phyloP scores from a whole-genome alignment of 2,888 invertebrate species.

The Chelonus formosanus region DNA sequence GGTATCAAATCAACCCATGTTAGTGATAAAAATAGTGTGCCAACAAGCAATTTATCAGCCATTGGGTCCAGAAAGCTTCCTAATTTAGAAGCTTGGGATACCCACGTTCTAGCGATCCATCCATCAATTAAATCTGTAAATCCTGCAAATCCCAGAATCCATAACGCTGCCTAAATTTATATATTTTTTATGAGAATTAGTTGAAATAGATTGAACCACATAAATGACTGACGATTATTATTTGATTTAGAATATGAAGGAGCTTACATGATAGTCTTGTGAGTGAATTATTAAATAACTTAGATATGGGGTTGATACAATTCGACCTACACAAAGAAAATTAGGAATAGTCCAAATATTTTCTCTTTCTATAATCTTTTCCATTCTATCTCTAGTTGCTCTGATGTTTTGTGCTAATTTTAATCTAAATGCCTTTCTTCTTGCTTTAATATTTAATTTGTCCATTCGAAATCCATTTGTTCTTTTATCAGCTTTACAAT shows the following conservation, averaged over 20 bases:
- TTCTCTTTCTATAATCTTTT: constrained; percentile 83
- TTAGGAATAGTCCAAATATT: constrained; percentile 95
- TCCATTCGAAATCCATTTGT: constrained; percentile 39
- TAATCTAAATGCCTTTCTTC: constrained; percentile 49
- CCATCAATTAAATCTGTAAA: constrained; percentile 96
- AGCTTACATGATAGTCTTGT: constrained; percentile 73
- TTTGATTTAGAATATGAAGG: not conserved
- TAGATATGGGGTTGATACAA: constrained; percentile 85
- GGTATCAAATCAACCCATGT: constrained; percentile 89
- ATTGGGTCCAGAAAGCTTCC: constrained; percentile 96
- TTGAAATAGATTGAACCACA: too few species aligned
- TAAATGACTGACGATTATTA: too few species aligned
- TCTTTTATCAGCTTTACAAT: constrained; percentile 46
- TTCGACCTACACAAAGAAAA: constrained; percentile 85
- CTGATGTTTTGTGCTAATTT: constrained; percentile 54
- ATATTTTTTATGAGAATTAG: too few species aligned
- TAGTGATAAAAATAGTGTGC: constrained; percentile 85
- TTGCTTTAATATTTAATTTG: constrained; percentile 41
- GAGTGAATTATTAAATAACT: constrained; percentile 84
- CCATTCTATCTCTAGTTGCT: constrained; percentile 72
- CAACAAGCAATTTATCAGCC: constrained; percentile 95
- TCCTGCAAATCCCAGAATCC: constrained; percentile 85
- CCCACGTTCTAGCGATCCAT: constrained; percentile 93
- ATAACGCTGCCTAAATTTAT: constrained; percentile 72
- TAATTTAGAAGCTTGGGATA: constrained; percentile 89